Conservation (phyloP, 2,113 vertebrate genomes). For the Oryzias curvinotus region DNA sequence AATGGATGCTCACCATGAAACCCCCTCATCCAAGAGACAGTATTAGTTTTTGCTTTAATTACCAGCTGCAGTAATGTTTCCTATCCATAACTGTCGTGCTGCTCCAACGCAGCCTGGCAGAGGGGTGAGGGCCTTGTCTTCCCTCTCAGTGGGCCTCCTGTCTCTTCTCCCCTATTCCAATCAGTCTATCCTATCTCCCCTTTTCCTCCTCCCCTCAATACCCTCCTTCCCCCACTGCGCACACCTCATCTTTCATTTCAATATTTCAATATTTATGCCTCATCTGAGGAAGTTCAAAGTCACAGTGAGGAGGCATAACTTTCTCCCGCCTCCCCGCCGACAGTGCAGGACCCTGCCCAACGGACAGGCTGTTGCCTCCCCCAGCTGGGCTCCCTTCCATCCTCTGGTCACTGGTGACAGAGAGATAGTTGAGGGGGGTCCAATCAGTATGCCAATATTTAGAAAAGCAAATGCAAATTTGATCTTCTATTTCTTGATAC, state of each 20-base stretch:
- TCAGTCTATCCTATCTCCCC: slow-evolving; percentile 73
- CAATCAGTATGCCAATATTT: slow-evolving; percentile 1
- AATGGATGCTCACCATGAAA: slow-evolving; percentile 89
- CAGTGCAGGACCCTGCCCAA: slow-evolving; percentile 52
- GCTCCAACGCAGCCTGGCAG: slow-evolving; percentile 90
- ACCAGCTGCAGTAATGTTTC: slow-evolving; percentile 93
- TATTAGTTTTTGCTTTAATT: slow-evolving; percentile 99
- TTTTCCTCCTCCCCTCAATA: slow-evolving; percentile 66
- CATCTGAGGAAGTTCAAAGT: slow-evolving; percentile 87
- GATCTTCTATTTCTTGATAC: too few species aligned
- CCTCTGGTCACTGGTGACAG: slow-evolving; percentile 38
- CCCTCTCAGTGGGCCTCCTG: slow-evolving; percentile 91
- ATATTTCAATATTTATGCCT: slow-evolving; percentile 97
- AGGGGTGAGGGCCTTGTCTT: slow-evolving; percentile 93
- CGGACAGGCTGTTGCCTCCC: slow-evolving; percentile 50
- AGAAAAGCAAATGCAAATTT: too few species aligned
- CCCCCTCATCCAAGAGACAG: slow-evolving; percentile 89
- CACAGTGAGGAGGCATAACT: slow-evolving; percentile 89
- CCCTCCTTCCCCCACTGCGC: slow-evolving; percentile 68
- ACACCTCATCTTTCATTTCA: slow-evolving; percentile 92
- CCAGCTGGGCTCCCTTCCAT: slow-evolving; percentile 17
- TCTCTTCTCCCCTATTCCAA: slow-evolving; percentile 72
- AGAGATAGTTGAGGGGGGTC: slow-evolving; percentile 11
- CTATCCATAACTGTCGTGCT: slow-evolving; percentile 97
- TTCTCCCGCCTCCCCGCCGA: slow-evolving; percentile 60